Evolutionary conservation across 2,113 vertebrate genomes (phyloP).

Genomic region (Oreochromis spilurus): DNA sequence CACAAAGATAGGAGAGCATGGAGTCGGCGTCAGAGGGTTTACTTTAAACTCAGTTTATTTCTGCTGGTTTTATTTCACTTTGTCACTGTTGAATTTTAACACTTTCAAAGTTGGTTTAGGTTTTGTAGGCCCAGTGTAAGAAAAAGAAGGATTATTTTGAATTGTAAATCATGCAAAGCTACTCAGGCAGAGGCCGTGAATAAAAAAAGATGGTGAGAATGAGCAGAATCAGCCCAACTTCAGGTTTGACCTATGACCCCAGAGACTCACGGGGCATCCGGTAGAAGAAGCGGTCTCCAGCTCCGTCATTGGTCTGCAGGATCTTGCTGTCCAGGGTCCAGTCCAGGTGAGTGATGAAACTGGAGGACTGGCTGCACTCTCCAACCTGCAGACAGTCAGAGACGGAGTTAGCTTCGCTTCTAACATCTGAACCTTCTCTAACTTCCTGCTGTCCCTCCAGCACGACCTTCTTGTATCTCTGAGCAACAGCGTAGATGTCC

Average conservation of each 20-base stretch:
- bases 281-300: slow-evolving; percentile 88
- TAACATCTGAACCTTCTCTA: no score
- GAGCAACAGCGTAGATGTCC: slow-evolving; percentile 87
- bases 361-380: slow-evolving; percentile 86
- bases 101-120: background rate
- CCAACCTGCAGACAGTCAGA: slow-evolving; percentile 68
- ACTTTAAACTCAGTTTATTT: background rate
- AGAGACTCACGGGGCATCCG: slow-evolving; percentile 78
- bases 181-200: background rate
- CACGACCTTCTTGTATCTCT: slow-evolving; percentile 86
- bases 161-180: background rate
- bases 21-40: background rate
- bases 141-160: background rate
- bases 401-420: background rate
- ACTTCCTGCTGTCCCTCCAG: rapidly evolving
- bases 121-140: background rate
- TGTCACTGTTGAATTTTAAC: background rate
- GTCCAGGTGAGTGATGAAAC: slow-evolving; percentile 94
- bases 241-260: background rate
- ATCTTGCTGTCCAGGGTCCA: slow-evolving; percentile 92
- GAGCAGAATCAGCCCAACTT: background rate
- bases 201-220: background rate
- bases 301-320: slow-evolving; percentile 92
- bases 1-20: background rate
- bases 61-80: background rate